phyloP scores from a whole-genome alignment of 2,888 invertebrate genomes.

The Drosophila mettleri region DNA sequence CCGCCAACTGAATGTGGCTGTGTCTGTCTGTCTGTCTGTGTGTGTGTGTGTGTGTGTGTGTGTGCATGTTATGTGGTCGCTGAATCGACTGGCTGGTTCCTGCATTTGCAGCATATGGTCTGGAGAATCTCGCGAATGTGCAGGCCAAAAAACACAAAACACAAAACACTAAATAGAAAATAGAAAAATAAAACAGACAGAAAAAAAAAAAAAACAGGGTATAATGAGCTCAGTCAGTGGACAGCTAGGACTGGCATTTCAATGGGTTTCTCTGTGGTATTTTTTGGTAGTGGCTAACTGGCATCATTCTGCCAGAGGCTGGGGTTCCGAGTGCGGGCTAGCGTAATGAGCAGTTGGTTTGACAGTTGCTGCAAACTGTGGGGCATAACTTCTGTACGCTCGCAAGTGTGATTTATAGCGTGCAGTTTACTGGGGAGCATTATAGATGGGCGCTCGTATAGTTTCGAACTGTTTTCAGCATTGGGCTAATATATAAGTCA shows the following conservation, averaged over 20 bases:
- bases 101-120: slow-evolving; percentile 56
- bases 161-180: slow-evolving; percentile 14
- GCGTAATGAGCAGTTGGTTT: slow-evolving; percentile 77
- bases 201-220: slow-evolving; percentile 46
- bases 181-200: slow-evolving; percentile 1
- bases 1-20: slow-evolving; percentile 41
- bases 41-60: slow-evolving; percentile 13
- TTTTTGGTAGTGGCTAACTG: slow-evolving; percentile 42
- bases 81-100: slow-evolving; percentile 56
- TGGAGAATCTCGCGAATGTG: slow-evolving; percentile 33
- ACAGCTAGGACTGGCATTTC: slow-evolving; percentile 43
- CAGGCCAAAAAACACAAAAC: slow-evolving; percentile 21
- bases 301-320: slow-evolving; percentile 15
- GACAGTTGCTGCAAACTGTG: slow-evolving; percentile 69
- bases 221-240: slow-evolving; percentile 66
- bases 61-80: slow-evolving; percentile 60
- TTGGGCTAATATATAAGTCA: slow-evolving; percentile 54
- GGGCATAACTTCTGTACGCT: slow-evolving; percentile 69
- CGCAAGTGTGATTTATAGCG: slow-evolving; percentile 68
- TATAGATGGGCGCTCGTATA: slow-evolving; percentile 54
- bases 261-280: slow-evolving; percentile 39
- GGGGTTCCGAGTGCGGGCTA: slow-evolving; percentile 31
- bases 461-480: slow-evolving; percentile 45
- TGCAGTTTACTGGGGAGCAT: slow-evolving; percentile 44
- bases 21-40: no score